Conservation (phyloP, 2,113 vertebrate species). For the Rattus rattus region DNA sequence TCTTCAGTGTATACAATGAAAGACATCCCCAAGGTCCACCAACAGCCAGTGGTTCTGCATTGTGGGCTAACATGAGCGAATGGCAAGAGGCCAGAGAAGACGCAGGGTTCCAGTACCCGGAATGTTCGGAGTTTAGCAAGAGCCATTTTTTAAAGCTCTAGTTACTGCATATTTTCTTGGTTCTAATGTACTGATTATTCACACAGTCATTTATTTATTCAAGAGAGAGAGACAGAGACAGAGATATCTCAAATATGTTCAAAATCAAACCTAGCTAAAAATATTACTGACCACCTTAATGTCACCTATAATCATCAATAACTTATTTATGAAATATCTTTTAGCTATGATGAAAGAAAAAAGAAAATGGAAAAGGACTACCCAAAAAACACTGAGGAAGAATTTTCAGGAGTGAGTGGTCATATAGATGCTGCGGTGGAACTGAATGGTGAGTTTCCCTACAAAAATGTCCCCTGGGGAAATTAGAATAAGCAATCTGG, state of each 20-base stretch:
- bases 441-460: slow-evolving; percentile 70
- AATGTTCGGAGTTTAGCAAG: neutral
- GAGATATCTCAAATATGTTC: neutral
- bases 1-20: neutral
- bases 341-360: slow-evolving; percentile 76
- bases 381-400: slow-evolving; percentile 75
- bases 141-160: neutral
- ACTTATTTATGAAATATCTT: slow-evolving; percentile 54
- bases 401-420: slow-evolving; percentile 78
- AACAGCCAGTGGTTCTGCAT: neutral
- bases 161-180: neutral
- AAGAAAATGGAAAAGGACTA: slow-evolving; percentile 78
- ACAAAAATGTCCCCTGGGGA: neutral
- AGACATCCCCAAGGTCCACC: neutral
- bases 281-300: rapidly evolving
- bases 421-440: slow-evolving; percentile 78
- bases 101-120: neutral
- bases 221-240: neutral
- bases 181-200: neutral
- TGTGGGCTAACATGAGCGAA: too few relatives aligned
- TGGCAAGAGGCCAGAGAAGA: neutral
- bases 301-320: neutral
- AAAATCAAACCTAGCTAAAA: neutral
- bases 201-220: neutral
- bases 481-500: neutral